A percentile compares a stretch with the other conserved stretches of the same genome.
Evolutionary conservation across 2,113 vertebrate species (phyloP).

Genomic region (Calonectris borealis): DNA sequence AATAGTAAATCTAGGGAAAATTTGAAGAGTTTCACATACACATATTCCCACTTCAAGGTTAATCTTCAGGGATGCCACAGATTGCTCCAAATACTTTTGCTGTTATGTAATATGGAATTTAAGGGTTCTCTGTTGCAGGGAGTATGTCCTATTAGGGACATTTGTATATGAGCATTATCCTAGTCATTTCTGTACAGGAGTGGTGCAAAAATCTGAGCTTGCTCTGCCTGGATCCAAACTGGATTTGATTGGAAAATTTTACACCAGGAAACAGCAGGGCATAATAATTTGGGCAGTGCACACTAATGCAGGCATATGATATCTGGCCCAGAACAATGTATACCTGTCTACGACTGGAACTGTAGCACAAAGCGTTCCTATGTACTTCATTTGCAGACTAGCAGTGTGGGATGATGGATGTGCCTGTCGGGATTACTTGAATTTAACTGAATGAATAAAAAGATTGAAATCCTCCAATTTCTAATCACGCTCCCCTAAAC

Average conservation of each 20-base stretch:
- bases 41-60: background rate
- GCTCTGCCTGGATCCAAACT: background rate
- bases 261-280: background rate
- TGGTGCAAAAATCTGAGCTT: background rate
- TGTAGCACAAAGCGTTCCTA: background rate
- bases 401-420: background rate
- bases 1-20: background rate
- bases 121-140: background rate
- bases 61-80: fast-evolving
- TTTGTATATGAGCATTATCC: background rate
- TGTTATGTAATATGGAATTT: background rate
- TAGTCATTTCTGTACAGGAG: background rate
- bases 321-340: background rate
- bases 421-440: background rate
- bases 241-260: background rate
- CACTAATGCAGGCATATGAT: background rate
- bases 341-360: background rate
- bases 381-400: background rate
- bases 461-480: background rate
- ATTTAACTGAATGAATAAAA: background rate
- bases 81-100: background rate
- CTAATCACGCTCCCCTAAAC: fast-evolving
- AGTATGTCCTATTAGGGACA: background rate
- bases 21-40: background rate
- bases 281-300: background rate